These are phyloP conservation scores for Megalopta genalis DNA, from an alignment of 1,140 invertebrate species.

Conservation along the genomic window DNA sequence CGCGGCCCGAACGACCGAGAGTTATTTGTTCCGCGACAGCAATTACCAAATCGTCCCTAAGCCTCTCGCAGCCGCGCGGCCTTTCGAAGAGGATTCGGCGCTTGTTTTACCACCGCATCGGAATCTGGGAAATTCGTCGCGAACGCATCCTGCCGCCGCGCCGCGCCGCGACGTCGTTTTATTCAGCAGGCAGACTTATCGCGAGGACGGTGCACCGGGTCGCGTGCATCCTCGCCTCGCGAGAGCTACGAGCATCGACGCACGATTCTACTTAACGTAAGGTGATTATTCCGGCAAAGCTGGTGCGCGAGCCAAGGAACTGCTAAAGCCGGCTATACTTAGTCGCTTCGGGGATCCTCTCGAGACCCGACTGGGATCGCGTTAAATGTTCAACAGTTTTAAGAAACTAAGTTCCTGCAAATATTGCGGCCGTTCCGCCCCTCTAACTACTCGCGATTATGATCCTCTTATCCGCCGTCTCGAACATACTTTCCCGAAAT, in stretches of 20 bases:
- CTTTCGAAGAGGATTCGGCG: not conserved
- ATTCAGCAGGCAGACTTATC: slow-evolving; percentile 18
- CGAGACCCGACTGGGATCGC: not conserved
- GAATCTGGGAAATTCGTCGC: slow-evolving; percentile 7
- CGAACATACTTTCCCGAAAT: too few relatives aligned
- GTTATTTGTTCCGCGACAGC: not conserved
- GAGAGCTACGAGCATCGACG: slow-evolving; percentile 34
- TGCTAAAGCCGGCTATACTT: slow-evolving; percentile 14
- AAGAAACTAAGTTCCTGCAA: slow-evolving; percentile 2
- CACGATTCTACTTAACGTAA: slow-evolving; percentile 43
- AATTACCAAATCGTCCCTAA: slow-evolving; percentile 12
- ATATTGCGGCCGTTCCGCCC: too few relatives aligned
- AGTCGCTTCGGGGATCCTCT: slow-evolving; percentile 13
- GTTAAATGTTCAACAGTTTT: not conserved
- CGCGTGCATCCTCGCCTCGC: slow-evolving; percentile 15
- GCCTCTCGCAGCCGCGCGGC: slow-evolving; percentile 6
- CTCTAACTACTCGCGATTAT: too few relatives aligned
- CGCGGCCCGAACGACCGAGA: not conserved
- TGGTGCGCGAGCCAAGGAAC: not conserved
- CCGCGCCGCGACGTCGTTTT: not conserved
- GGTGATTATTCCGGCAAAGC: slow-evolving; percentile 47
- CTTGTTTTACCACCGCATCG: not conserved
- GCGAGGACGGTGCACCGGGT: not conserved
- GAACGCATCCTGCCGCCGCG: not conserved
- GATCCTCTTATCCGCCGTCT: too few relatives aligned